Percentiles rank a stretch among this genome's conserved stretches.
phyloP scores from a whole-genome alignment of 2,888 invertebrate species.

The Junonia oenone region DNA sequence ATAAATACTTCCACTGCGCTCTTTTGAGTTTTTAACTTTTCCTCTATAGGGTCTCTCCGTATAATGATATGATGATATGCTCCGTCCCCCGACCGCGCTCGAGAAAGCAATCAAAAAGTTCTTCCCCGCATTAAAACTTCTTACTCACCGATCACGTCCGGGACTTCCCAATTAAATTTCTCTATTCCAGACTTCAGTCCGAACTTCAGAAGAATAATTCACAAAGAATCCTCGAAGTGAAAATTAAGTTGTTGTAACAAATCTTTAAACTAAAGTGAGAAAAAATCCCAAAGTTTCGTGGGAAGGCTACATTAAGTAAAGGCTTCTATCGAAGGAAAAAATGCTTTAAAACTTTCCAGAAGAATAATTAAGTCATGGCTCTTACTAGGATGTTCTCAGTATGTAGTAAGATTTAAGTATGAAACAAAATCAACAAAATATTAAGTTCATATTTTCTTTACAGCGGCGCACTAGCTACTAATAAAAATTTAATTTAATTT shows the following conservation, averaged over 20 bases:
- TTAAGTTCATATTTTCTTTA: no score
- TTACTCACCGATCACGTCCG: conserved; percentile 13
- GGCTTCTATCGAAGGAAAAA: no score
- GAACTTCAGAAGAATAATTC: conserved; percentile 6
- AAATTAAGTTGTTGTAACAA: not conserved
- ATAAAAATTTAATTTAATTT: no score
- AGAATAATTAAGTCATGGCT: no score
- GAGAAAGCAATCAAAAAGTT: conserved; percentile 20
- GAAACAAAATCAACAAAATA: no score
- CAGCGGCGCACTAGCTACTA: no score
- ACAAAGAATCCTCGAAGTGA: not conserved
- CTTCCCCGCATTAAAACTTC: conserved; percentile 14
- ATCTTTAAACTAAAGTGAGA: not conserved
- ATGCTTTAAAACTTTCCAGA: no score
- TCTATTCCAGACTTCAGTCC: conserved; percentile 2
- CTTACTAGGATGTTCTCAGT: no score
- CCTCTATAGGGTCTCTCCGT: conserved; percentile 10
- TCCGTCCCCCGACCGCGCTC: conserved; percentile 4
- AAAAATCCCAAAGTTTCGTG: not conserved
- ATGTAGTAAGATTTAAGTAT: no score
- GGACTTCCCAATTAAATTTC: conserved; percentile 19
- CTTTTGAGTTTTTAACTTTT: conserved; percentile 12
- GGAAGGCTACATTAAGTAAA: no score
- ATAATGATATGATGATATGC: conserved; percentile 16
- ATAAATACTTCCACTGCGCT: conserved; percentile 2